Evolutionary conservation across 2,113 vertebrate genomes (phyloP).

Genomic region (Marcusenius ussheri): DNA sequence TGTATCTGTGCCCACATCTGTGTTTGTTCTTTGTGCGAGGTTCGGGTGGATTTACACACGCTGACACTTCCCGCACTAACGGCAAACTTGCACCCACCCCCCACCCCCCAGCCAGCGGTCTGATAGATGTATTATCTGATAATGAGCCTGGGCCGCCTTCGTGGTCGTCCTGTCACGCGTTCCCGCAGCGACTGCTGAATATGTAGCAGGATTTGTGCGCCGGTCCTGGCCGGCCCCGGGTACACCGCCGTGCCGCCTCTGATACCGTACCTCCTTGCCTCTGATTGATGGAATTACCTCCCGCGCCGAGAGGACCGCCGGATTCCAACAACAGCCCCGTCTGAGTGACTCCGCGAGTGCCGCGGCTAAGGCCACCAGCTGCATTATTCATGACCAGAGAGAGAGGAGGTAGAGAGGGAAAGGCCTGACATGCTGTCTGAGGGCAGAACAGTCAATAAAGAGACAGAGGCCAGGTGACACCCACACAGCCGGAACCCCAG

Average conservation of each 20-base stretch:
- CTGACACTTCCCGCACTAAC: background rate
- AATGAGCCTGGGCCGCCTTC: background rate
- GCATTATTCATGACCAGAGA: constrained; percentile 7
- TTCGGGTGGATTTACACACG: background rate
- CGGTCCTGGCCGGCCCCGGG: background rate
- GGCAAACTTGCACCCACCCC: background rate
- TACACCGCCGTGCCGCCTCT: background rate
- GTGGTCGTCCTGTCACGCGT: background rate
- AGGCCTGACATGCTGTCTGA: background rate
- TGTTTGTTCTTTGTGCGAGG: background rate
- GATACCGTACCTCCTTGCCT: background rate
- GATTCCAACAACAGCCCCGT: background rate
- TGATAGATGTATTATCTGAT: constrained; percentile 13
- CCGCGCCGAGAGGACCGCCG: background rate
- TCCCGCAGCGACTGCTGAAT: background rate
- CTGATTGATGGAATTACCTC: constrained; percentile 11
- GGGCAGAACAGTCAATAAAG: background rate
- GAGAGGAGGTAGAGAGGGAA: background rate
- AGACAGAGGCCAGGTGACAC: background rate
- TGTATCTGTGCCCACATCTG: background rate
- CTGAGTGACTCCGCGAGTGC: background rate
- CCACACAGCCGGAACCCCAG: background rate
- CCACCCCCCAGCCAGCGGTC: background rate
- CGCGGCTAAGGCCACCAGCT: background rate
- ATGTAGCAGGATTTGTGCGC: background rate